These are phyloP conservation scores for Scaptomyza parva DNA, from an alignment of 2,888 invertebrate genomes.

Conservation along the genomic window DNA sequence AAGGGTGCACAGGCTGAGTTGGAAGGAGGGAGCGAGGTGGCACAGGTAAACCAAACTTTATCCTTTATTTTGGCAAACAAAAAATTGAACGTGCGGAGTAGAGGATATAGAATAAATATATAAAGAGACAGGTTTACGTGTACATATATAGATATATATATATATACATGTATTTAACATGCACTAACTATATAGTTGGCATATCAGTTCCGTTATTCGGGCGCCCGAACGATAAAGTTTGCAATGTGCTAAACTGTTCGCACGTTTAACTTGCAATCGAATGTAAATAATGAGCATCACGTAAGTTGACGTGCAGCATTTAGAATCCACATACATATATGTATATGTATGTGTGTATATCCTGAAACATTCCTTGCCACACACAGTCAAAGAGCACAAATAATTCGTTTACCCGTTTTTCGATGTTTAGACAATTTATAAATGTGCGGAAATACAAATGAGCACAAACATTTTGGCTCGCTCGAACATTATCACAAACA, in stretches of 20 bases:
- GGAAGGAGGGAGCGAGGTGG: neutral
- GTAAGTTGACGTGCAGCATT: slow-evolving; percentile 50
- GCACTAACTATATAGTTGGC: slow-evolving; percentile 21
- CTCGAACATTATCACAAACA: slow-evolving; percentile 1
- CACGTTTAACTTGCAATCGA: slow-evolving; percentile 81
- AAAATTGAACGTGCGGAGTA: slow-evolving; percentile 66
- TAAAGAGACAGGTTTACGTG: too few relatives aligned
- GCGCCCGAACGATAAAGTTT: slow-evolving; percentile 60
- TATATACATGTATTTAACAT: slow-evolving; percentile 7
- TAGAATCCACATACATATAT: too few relatives aligned
- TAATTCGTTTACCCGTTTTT: slow-evolving; percentile 41
- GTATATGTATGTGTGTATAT: neutral
- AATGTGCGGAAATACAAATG: slow-evolving; percentile 18
- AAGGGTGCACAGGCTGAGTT: slow-evolving; percentile 38
- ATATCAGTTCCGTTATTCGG: slow-evolving; percentile 23
- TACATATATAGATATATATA: neutral
- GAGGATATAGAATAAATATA: slow-evolving; percentile 27
- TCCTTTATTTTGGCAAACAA: slow-evolving; percentile 56
- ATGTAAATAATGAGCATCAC: slow-evolving; percentile 77
- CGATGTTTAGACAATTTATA: slow-evolving; percentile 58
- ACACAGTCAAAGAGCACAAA: slow-evolving; percentile 12
- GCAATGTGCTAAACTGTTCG: slow-evolving; percentile 59
- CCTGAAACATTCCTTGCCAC: slow-evolving; percentile 13
- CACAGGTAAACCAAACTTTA: slow-evolving; percentile 68
- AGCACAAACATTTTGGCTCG: neutral